Base-by-base conservation (phyloP, 2,888 invertebrate genomes). In the Thelaira solivaga region DNA sequence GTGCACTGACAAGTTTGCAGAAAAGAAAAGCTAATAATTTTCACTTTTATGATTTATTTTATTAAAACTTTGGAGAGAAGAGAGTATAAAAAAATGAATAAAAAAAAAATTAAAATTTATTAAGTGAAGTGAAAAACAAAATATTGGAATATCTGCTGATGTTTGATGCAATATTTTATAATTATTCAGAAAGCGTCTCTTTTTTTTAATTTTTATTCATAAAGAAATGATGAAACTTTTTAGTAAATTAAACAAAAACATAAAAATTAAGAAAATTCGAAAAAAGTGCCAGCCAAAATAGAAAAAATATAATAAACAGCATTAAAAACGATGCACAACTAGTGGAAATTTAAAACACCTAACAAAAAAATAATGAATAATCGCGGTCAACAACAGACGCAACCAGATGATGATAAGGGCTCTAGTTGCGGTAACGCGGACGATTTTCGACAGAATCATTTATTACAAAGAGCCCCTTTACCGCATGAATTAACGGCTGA, bases 401-500 rank as follows among this genome's bases (percentile, higher is more conserved):
- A 34, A 2, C n/a, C 24, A 41, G 18, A 53, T 36, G 49, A 55
- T 41, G 73, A 59, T 20, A 76, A 81, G 47, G 55, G 36, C 13
- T 64, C 49, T 18, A 65, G 36, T 24, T 68, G 49, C 18, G 31
- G 41, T 18, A 20, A 10, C 8, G 31, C 31, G 7, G 72, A 76
- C 18, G 75, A 80, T 8, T 80, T 77, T 76, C 79, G 57, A 8
- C 81, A 76, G 61, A 72, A 76, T 47, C 71, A 67, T 55, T 20
- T 47, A 34, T 8, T 16, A 18, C 72, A 36, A 16, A 34, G 47
- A 45, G 83, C 86, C 5, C 82, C 83, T 10, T 62, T 83, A 81
- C 86, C 86, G 0, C 87, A 86, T 53, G 89, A 89, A 81, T 78
- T 89, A 39, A 90, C 90, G 22, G 92, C 92, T 80, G 92, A 93